A percentile compares a stretch with the other conserved stretches of the same genome.
Evolutionary conservation across 2,113 vertebrate genomes (phyloP).

Genomic region (Pandion haliaetus): DNA sequence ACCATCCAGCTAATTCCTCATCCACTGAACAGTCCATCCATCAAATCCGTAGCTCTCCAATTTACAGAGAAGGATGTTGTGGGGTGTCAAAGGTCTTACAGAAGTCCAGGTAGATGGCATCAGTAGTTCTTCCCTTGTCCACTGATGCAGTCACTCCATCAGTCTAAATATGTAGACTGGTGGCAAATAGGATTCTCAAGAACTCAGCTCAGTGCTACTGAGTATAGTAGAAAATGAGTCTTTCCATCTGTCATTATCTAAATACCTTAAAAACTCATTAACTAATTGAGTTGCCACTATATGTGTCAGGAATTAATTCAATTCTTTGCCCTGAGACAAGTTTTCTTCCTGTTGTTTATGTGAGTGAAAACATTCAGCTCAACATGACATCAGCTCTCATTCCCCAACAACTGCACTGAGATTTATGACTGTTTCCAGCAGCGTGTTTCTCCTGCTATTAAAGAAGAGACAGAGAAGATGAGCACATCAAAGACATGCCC

Average conservation of each 20-base stretch:
- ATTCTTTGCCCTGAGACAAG: background rate
- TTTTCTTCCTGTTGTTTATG: background rate
- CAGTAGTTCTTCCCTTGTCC: background rate
- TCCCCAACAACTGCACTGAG: background rate
- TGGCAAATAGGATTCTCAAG: background rate
- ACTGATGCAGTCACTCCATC: background rate
- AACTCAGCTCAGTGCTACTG: background rate
- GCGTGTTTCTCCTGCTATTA: background rate
- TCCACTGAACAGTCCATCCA: background rate
- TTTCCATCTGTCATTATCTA: background rate
- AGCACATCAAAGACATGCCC: background rate
- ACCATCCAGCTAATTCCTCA: background rate
- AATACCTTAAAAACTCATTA: background rate
- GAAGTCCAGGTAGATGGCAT: background rate
- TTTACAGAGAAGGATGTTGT: background rate
- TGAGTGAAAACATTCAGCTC: background rate
- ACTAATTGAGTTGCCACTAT: background rate
- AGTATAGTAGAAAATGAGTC: background rate
- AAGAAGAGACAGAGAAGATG: background rate
- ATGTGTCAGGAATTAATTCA: background rate
- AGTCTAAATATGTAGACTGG: background rate
- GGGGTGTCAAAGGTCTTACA: background rate
- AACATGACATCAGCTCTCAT: background rate
- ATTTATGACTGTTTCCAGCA: slow-evolving; percentile 25
- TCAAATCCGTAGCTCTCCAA: background rate